Evolutionary conservation across 2,797 vertebrate species (phyloP).

Genomic region (Anolis apletophallus): DNA sequence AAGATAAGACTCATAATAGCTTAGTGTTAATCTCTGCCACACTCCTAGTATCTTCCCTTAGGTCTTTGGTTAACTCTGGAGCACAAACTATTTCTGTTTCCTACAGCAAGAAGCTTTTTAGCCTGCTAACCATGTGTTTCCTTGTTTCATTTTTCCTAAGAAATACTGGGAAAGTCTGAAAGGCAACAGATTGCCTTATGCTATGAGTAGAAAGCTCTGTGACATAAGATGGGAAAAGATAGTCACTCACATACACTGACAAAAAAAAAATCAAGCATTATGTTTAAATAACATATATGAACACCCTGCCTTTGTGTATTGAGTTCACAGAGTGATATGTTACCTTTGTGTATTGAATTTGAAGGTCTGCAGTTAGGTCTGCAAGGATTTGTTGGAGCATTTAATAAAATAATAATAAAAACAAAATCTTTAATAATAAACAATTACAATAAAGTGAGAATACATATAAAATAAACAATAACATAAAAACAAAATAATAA

Average conservation of each 20-base stretch:
- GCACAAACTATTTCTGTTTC: not conserved
- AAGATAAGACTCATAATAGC: constrained; percentile 15
- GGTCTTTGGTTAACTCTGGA: constrained; percentile 3
- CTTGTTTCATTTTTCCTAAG: not conserved
- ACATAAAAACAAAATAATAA: too few relatives aligned
- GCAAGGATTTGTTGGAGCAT: too few relatives aligned
- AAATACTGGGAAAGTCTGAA: not conserved
- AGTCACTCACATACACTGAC: not conserved
- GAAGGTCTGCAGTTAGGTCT: too few relatives aligned
- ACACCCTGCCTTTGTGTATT: too few relatives aligned
- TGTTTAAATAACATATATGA: not conserved
- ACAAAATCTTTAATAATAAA: too few relatives aligned
- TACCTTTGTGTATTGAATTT: too few relatives aligned
- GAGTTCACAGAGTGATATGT: too few relatives aligned
- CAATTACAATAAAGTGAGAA: too few relatives aligned
- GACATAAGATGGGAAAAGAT: not conserved
- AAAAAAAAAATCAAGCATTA: too few relatives aligned
- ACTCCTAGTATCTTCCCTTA: not conserved
- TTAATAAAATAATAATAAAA: too few relatives aligned
- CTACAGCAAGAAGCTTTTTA: constrained; percentile 5
- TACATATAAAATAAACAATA: too few relatives aligned
- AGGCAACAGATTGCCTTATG: not conserved
- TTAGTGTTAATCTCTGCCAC: not conserved
- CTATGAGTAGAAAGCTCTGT: not conserved
- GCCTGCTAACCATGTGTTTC: not conserved